Evolutionary conservation across 1,140 invertebrate genomes (phyloP), one percentile per base, ranked within the genome.

Genomic region (Pentalonia nigronervosa): DNA sequence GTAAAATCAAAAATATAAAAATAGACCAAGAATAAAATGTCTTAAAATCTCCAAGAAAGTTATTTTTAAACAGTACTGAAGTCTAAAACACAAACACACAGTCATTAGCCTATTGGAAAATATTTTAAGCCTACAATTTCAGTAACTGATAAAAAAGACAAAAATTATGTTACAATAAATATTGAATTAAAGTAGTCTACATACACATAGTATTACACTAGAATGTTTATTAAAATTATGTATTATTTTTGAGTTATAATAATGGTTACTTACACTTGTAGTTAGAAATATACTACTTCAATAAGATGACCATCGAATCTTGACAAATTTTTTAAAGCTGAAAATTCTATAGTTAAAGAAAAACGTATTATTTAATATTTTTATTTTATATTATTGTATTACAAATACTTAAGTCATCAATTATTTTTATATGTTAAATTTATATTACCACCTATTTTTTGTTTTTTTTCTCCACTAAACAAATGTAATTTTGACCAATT

Each of bases 281-380:
- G 91, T 93, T 93, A 93, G 91, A 93, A 93, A 56, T 93, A 93
- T 84, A 86, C 56, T 93, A 93, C 91, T 93, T 93, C 91, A 93
- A 93, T 93, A 86, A 84, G 50, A 93, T 93, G 76, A 53, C 91
- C 91, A 36, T 93, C 91, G 56, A 93, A 93, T 93, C 91, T 93
- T 86, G 91, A 93, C 30, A 93, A 56, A 93, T 93, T 83, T 93
- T 93, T 93, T 30, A 93, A 84, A 56, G 81, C 91, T 93, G 25
- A 86, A 93, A 84, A 56, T 83, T 48, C 2, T 50, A 41, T 53
- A 17, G 81, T 86, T 93, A 93, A 86, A 36, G 48, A 93, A 93
- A 83, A 50, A 45, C 20, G 23, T 21, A 88, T 9, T n/a, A 3
- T 88, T 36, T 1, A 89, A 30, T 45, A 50, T 41, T 47, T 9